A percentile compares a stretch with the other conserved stretches of the same genome.
phyloP scores from a whole-genome alignment of 2,113 vertebrate species.

The Tachysurus vachellii region DNA sequence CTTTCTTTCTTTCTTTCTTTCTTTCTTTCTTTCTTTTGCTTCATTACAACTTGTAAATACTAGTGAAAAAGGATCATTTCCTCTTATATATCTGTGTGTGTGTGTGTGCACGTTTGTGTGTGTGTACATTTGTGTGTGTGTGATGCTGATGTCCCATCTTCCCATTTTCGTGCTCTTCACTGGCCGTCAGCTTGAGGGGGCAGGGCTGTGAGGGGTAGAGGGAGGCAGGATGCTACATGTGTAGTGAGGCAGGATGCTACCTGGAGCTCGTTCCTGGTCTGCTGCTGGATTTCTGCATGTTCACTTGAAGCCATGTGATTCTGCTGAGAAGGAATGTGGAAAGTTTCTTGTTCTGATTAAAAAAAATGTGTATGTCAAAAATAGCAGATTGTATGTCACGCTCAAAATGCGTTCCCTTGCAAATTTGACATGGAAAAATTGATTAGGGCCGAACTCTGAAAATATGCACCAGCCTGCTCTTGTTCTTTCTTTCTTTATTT shows the following conservation, averaged over 20 bases:
- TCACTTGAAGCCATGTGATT: slow-evolving; percentile 6
- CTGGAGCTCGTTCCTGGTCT: not conserved
- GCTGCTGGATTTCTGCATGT: not conserved
- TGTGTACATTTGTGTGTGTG: too few species aligned
- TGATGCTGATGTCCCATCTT: too few species aligned
- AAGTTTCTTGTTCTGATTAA: slow-evolving; percentile 27
- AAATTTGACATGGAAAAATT: slow-evolving; percentile 24
- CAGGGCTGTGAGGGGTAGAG: not conserved
- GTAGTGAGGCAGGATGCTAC: not conserved
- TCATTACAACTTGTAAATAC: too few species aligned
- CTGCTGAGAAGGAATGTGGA: slow-evolving; percentile 18
- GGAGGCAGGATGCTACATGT: not conserved
- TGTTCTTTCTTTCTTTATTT: slow-evolving; percentile 64
- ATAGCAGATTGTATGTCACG: slow-evolving; percentile 10
- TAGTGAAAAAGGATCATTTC: not conserved
- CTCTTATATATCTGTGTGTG: not conserved
- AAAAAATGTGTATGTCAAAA: slow-evolving; percentile 27
- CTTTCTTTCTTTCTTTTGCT: too few species aligned
- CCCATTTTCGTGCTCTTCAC: not conserved
- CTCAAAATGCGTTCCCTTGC: not conserved
- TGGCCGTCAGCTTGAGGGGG: not conserved
- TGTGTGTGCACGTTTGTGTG: not conserved
- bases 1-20: too few species aligned
- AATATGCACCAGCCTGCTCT: slow-evolving; percentile 10
- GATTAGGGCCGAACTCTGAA: slow-evolving; percentile 9